phyloP scores from a whole-genome alignment of 2,797 vertebrate species.

The Lateolabrax maculatus region DNA sequence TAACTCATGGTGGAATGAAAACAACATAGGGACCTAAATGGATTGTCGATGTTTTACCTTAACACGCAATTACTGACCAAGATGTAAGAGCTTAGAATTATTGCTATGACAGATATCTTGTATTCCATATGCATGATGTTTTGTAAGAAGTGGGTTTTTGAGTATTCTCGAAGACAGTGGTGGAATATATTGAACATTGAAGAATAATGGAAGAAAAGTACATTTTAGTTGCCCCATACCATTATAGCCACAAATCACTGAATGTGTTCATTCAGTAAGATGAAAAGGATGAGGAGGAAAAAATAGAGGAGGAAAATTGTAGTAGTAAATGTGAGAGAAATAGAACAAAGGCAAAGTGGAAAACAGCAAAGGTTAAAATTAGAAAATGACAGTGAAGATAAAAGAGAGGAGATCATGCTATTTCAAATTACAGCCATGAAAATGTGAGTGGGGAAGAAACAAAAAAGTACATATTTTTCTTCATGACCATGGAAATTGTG shows the following conservation, averaged over 20 bases:
- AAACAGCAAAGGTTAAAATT: slow-evolving; percentile 4
- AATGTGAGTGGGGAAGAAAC: not conserved
- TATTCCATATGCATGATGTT: slow-evolving; percentile 4
- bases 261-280: slow-evolving; percentile 6
- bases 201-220: not conserved
- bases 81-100: not conserved
- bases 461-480: not conserved
- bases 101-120: not conserved
- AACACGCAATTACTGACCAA: not conserved
- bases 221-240: not conserved
- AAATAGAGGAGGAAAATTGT: not conserved
- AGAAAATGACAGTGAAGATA: slow-evolving; percentile 16
- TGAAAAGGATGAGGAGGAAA: not conserved
- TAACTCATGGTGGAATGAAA: slow-evolving; percentile 38
- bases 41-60: slow-evolving; percentile 46
- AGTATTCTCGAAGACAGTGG: not conserved
- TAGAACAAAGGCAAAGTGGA: slow-evolving; percentile 15
- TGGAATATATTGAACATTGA: not conserved
- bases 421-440: not conserved
- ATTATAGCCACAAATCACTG: not conserved
- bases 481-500: not conserved
- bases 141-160: not conserved
- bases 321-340: not conserved
- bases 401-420: not conserved
- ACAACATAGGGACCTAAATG: slow-evolving; percentile 34